Conservation (phyloP, 2,113 vertebrate genomes). For the Scomber scombrus region DNA sequence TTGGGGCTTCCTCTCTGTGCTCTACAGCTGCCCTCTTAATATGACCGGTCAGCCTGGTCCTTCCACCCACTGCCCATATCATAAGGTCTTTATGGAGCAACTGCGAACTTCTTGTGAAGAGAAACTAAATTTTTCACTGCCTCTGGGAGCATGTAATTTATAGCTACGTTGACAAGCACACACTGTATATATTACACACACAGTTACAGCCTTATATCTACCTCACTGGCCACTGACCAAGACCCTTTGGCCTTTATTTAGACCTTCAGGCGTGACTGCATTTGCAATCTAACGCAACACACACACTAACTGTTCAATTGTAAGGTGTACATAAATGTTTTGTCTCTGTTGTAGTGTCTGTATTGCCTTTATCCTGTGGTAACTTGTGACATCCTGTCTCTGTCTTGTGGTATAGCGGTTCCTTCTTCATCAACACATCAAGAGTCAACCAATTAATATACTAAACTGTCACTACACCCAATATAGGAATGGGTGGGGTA, state of each 20-base stretch:
- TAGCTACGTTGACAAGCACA: background rate
- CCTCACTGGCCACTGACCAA: background rate
- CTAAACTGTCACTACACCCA: too few relatives aligned
- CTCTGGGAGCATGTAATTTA: slow-evolving; percentile 1
- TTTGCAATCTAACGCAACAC: slow-evolving; percentile 11
- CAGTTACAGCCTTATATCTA: background rate
- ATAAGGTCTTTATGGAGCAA: slow-evolving; percentile 18
- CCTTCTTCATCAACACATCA: too few relatives aligned
- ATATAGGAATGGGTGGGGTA: too few relatives aligned
- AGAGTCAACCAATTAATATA: too few relatives aligned
- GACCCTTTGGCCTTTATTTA: slow-evolving; percentile 5
- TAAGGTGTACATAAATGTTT: slow-evolving; percentile 11
- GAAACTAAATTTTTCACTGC: background rate
- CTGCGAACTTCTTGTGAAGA: background rate
- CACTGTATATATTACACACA: slow-evolving; percentile 20
- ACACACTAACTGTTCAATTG: slow-evolving; percentile 16
- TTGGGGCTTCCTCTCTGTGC: background rate
- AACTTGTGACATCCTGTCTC: too few relatives aligned
- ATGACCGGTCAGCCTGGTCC: background rate
- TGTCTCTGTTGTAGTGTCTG: too few relatives aligned
- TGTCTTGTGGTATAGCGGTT: too few relatives aligned
- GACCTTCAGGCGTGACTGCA: slow-evolving; percentile 15
- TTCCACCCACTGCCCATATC: background rate
- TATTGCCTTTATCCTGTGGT: too few relatives aligned
- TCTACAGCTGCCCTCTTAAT: slow-evolving; percentile 28